Conservation (phyloP, 2,888 invertebrate species). For the Hemistola chrysoprasaria region DNA sequence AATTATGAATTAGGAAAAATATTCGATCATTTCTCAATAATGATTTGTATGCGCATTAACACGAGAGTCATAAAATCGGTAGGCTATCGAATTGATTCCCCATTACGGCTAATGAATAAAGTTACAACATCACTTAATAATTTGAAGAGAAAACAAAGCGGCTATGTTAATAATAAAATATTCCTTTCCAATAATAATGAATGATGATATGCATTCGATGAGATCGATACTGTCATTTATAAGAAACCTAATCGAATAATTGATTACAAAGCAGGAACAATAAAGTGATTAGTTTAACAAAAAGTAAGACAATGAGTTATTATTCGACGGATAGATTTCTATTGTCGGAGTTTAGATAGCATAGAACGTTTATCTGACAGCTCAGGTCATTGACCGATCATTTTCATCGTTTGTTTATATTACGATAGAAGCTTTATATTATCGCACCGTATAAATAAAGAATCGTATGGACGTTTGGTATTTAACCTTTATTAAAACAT, state of each 20-base stretch:
- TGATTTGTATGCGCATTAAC: conserved; percentile 31
- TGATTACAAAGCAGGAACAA: conserved; percentile 79
- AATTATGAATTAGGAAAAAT: conserved; percentile 32
- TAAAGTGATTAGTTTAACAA: conserved; percentile 80
- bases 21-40: conserved; percentile 39
- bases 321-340: conserved; percentile 71
- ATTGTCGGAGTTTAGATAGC: conserved; percentile 64
- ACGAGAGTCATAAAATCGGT: conserved; percentile 25
- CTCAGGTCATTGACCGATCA: conserved; percentile 63
- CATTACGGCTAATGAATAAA: conserved; percentile 43
- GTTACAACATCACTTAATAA: conserved; percentile 41
- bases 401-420: conserved; percentile 75
- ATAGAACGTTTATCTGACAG: conserved; percentile 58
- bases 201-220: conserved; percentile 64
- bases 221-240: conserved; percentile 66
- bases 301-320: conserved; percentile 81
- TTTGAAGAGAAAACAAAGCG: conserved; percentile 41
- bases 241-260: conserved; percentile 78
- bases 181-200: conserved; percentile 54
- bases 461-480: conserved; percentile 39
- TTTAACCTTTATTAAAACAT: too few relatives aligned
- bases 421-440: conserved; percentile 68
- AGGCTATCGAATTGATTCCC: conserved; percentile 35
- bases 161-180: conserved; percentile 47
- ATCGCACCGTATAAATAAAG: conserved; percentile 20